These are phyloP conservation scores for Brachyptera putata DNA, from an alignment of 2,888 invertebrate species.

Conservation along the genomic window DNA sequence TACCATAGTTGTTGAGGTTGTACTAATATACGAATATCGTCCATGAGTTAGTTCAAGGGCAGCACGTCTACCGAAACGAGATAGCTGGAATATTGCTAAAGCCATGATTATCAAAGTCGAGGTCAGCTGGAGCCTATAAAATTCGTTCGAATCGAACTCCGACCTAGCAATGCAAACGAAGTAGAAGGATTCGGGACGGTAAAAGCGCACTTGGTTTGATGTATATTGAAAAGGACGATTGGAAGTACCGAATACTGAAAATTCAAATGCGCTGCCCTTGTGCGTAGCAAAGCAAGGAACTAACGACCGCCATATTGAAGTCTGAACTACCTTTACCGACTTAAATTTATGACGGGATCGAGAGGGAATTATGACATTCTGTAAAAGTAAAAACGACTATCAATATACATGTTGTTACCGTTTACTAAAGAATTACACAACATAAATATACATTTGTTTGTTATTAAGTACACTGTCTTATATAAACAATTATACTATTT, in stretches of 20 bases:
- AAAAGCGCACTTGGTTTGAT: neutral
- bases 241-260: neutral
- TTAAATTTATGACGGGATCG: no score
- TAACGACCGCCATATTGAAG: no score
- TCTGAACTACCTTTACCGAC: no score
- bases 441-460: slow-evolving; percentile 32
- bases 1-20: slow-evolving; percentile 10
- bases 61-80: slow-evolving; percentile 21
- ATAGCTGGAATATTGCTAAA: slow-evolving; percentile 24
- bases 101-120: slow-evolving; percentile 13
- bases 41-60: slow-evolving; percentile 19
- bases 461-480: slow-evolving; percentile 23
- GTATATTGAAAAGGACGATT: neutral
- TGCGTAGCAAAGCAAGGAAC: neutral
- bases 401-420: slow-evolving; percentile 28
- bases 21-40: neutral
- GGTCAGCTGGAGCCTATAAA: neutral
- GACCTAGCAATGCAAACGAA: neutral
- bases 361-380: neutral
- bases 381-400: neutral
- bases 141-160: neutral
- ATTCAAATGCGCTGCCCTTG: neutral
- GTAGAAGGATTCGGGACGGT: neutral
- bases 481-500: slow-evolving; percentile 25
- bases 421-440: slow-evolving; percentile 34